Conservation (phyloP, 2,888 invertebrate species). For the Monoplex corrugatus region DNA sequence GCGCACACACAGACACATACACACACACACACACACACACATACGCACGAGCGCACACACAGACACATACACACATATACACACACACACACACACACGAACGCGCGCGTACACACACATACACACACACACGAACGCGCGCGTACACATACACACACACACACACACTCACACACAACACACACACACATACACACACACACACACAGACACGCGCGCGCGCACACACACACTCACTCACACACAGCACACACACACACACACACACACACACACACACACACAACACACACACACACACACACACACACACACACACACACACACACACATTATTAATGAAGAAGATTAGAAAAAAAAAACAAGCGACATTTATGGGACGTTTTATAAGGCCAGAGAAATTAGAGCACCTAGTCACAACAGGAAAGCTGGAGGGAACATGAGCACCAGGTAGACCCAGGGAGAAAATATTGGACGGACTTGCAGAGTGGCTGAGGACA, state of each 20-base stretch:
- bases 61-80: not conserved
- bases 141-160: too few species aligned
- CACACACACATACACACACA: not conserved
- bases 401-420: too few species aligned
- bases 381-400: too few species aligned
- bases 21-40: constrained; percentile 28
- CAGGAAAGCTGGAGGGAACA: too few species aligned
- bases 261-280: not conserved
- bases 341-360: too few species aligned
- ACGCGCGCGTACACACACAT: too few species aligned
- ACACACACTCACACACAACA: not conserved
- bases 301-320: not conserved
- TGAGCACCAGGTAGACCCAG: too few species aligned
- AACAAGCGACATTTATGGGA: too few species aligned
- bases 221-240: constrained; percentile 1
- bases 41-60: not conserved
- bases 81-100: too few species aligned
- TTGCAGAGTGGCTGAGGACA: too few species aligned
- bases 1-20: not conserved
- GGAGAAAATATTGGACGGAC: too few species aligned
- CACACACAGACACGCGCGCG: not conserved
- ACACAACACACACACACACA: not conserved
- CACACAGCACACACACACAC: not conserved
- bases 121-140: not conserved
- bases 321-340: too few species aligned